phyloP scores from a whole-genome alignment of 1,140 invertebrate species.

The Stegodyphus dumicola region DNA sequence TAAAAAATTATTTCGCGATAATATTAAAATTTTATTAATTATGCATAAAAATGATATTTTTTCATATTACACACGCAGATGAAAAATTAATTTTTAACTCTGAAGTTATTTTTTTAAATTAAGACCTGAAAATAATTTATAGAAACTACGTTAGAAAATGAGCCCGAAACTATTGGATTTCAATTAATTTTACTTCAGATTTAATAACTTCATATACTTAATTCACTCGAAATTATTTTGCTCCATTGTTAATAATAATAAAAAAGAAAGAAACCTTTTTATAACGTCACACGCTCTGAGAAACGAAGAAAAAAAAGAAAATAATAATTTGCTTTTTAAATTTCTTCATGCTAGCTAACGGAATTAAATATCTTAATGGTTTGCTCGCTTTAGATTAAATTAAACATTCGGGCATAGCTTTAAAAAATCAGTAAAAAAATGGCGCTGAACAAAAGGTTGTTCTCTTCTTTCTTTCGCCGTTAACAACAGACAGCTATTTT shows the following conservation, averaged over 20 bases:
- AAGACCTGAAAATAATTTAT: constrained; percentile 48
- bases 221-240: constrained; percentile 48
- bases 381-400: constrained; percentile 56
- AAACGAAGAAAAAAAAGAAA: constrained; percentile 20
- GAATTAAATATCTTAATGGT: constrained; percentile 58
- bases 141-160: constrained; percentile 21
- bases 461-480: constrained; percentile 22
- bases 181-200: constrained; percentile 57
- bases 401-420: constrained; percentile 43
- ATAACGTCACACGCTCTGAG: constrained; percentile 32
- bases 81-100: background rate
- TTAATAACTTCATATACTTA: constrained; percentile 60
- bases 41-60: background rate
- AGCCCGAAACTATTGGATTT: constrained; percentile 48
- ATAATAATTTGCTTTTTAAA: constrained; percentile 58
- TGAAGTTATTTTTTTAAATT: constrained; percentile 7
- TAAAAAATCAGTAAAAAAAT: constrained; percentile 15
- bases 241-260: constrained; percentile 12
- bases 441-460: constrained; percentile 40
- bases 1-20: too few species aligned
- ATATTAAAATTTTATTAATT: constrained; percentile 23
- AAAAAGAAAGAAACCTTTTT: background rate
- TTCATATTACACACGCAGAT: constrained; percentile 12
- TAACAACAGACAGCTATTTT: constrained; percentile 36
- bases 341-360: constrained; percentile 30